Conservation (phyloP, 2,888 invertebrate genomes). For the Pseudoips prasinana region DNA sequence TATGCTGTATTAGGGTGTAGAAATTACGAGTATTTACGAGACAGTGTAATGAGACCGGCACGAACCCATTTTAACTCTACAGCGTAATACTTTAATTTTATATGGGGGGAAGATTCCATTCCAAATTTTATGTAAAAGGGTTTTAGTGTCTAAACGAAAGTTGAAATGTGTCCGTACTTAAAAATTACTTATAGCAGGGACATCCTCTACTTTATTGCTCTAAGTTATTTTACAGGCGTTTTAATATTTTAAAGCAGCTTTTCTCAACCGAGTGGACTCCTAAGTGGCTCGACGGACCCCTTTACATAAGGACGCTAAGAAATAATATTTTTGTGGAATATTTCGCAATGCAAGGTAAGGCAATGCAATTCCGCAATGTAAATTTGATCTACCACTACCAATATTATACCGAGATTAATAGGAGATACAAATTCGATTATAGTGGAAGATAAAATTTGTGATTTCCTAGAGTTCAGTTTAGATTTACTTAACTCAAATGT, state of each 20-base stretch:
- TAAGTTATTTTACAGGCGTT: conserved; percentile 31
- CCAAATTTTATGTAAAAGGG: conserved; percentile 36
- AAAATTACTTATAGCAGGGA: conserved; percentile 33
- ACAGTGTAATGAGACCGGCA: conserved; percentile 43
- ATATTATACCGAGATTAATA: too few species aligned
- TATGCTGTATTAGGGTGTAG: conserved; percentile 45
- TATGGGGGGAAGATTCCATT: conserved; percentile 36
- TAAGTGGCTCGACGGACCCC: too few species aligned
- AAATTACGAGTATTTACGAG: conserved; percentile 60
- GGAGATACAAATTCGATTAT: too few species aligned
- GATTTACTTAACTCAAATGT: too few species aligned
- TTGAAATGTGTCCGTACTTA: conserved; percentile 34
- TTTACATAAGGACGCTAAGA: too few species aligned
- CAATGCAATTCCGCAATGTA: too few species aligned
- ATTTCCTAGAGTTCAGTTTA: too few species aligned
- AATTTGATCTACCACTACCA: too few species aligned
- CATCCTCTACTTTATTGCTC: conserved; percentile 29
- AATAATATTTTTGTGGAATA: too few species aligned
- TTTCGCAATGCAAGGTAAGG: too few species aligned
- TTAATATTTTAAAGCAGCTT: conserved; percentile 13
- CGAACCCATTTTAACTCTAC: conserved; percentile 35
- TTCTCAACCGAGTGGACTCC: too few species aligned
- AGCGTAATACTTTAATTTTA: conserved; percentile 43
- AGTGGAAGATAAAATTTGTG: too few species aligned
- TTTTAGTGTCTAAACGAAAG: conserved; percentile 32